phyloP scores from a whole-genome alignment of 2,888 invertebrate species.

The Drosophila setosimentum region DNA sequence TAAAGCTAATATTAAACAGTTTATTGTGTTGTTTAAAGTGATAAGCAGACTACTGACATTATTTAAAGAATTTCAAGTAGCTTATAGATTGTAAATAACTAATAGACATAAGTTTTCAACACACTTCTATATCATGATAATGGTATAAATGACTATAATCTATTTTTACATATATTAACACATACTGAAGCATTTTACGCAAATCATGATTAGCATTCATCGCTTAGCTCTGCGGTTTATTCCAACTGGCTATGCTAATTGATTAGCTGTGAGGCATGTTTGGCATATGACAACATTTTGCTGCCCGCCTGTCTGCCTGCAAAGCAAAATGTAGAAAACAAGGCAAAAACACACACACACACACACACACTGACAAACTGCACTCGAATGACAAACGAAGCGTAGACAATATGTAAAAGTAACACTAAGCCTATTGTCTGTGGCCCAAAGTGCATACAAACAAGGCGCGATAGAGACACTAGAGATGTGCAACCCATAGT shows the following conservation, averaged over 20 bases:
- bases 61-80: neutral
- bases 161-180: neutral
- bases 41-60: neutral
- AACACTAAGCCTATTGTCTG: slow-evolving; percentile 82
- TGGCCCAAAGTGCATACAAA: slow-evolving; percentile 71
- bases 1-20: neutral
- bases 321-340: slow-evolving; percentile 17
- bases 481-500: slow-evolving; percentile 58
- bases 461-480: slow-evolving; percentile 59
- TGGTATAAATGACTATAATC: neutral
- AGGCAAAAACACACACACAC: slow-evolving; percentile 1
- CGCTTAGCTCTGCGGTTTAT: slow-evolving; percentile 6
- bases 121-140: neutral
- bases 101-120: neutral
- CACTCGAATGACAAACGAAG: slow-evolving; percentile 75
- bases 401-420: slow-evolving; percentile 81
- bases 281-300: slow-evolving; percentile 48
- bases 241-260: slow-evolving; percentile 46
- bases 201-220: slow-evolving; percentile 4
- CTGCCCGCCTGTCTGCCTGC: slow-evolving; percentile 38
- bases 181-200: neutral
- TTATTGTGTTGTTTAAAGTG: neutral
- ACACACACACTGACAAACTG: slow-evolving; percentile 22
- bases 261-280: slow-evolving; percentile 48
- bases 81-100: neutral